Evolutionary conservation across 2,888 invertebrate species (phyloP).

Genomic region (Leptopilina drosophilae): DNA sequence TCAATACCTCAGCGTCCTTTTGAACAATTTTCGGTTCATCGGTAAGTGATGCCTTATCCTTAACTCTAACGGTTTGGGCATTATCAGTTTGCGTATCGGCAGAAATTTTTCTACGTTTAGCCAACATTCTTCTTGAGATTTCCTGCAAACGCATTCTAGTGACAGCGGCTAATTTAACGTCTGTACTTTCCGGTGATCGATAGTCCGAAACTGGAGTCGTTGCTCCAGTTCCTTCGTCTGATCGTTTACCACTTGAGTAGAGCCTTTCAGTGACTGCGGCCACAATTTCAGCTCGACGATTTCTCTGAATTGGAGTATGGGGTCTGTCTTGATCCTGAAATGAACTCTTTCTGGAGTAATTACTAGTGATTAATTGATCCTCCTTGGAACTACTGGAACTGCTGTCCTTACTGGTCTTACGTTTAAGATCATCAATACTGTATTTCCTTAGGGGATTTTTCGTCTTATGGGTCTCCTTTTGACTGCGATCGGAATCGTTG

Average conservation of each 20-base stretch:
- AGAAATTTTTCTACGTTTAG: slow-evolving; percentile 69
- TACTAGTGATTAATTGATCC: slow-evolving; percentile 62
- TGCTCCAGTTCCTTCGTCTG: slow-evolving; percentile 60
- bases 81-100: slow-evolving; percentile 72
- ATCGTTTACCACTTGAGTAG: slow-evolving; percentile 78
- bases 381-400: slow-evolving; percentile 69
- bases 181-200: slow-evolving; percentile 66
- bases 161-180: slow-evolving; percentile 62
- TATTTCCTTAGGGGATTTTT: slow-evolving; percentile 58
- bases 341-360: slow-evolving; percentile 61
- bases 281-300: slow-evolving; percentile 83
- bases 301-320: slow-evolving; percentile 68
- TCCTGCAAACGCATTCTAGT: slow-evolving; percentile 71
- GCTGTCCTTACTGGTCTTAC: slow-evolving; percentile 69
- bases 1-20: slow-evolving; percentile 66
- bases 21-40: slow-evolving; percentile 59
- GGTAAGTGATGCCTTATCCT: slow-evolving; percentile 65
- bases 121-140: slow-evolving; percentile 72
- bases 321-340: slow-evolving; percentile 59
- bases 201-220: slow-evolving; percentile 58
- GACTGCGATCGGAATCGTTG: slow-evolving; percentile 65
- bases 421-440: slow-evolving; percentile 65
- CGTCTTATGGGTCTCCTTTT: slow-evolving; percentile 53
- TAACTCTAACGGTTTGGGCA: slow-evolving; percentile 65
- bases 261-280: slow-evolving; percentile 85